phyloP scores from a whole-genome alignment of 2,113 vertebrate genomes.

The Carassius auratus region DNA sequence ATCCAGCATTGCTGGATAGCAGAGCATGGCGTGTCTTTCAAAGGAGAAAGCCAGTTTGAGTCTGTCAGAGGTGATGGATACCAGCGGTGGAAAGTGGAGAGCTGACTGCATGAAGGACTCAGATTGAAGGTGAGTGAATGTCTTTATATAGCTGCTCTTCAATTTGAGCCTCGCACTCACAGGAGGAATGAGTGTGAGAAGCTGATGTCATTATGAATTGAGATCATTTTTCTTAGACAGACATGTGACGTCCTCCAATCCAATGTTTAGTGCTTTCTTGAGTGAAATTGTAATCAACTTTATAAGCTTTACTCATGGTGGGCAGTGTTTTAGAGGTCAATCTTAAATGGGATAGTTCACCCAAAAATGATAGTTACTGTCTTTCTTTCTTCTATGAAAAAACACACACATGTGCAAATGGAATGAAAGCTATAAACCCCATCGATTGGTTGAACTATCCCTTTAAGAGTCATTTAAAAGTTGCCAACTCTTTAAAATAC shows the following conservation, averaged over 20 bases:
- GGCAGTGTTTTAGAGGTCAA: background rate
- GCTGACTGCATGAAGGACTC: constrained; percentile 38
- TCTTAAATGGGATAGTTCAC: constrained; percentile 6
- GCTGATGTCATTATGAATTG: constrained; percentile 6
- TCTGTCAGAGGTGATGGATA: constrained; percentile 25
- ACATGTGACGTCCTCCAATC: background rate
- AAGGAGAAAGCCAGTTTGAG: constrained; percentile 10
- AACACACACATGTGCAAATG: background rate
- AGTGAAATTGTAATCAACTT: background rate
- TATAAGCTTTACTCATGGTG: background rate
- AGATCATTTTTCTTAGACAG: constrained; percentile 10
- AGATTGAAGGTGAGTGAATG: constrained; percentile 47
- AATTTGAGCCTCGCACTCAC: constrained; percentile 10
- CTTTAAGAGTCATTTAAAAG: background rate
- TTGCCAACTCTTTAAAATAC: background rate
- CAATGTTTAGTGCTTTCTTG: background rate
- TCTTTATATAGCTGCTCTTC: constrained; percentile 43
- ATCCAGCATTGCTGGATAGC: constrained; percentile 17
- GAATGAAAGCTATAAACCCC: background rate
- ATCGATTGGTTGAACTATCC: background rate
- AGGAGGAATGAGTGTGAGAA: constrained; percentile 17
- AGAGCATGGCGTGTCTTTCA: background rate
- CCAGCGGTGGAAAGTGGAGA: constrained; percentile 11
- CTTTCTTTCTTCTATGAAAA: background rate
- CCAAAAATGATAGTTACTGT: background rate